Conservation (phyloP, 2,113 vertebrate genomes). For the Chrysemys picta region DNA sequence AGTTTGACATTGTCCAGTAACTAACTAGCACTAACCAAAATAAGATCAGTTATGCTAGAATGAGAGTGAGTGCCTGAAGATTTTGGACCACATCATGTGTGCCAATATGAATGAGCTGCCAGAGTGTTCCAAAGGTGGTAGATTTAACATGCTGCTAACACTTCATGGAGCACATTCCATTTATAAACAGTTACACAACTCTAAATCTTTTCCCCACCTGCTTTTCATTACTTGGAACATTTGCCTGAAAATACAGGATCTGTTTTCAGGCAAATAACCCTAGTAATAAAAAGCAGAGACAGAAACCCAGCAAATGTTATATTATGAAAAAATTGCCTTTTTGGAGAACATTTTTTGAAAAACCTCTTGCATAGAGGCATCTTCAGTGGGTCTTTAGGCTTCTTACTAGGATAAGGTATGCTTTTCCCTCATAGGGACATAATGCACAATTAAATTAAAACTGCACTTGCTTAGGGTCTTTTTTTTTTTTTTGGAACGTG, state of each 20-base stretch:
- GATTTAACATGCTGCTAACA: not conserved
- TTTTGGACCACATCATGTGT: rapidly evolving
- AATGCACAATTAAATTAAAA: not conserved
- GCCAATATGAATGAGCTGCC: not conserved
- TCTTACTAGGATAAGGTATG: not conserved
- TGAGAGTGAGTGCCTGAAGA: not conserved
- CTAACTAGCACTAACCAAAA: not conserved
- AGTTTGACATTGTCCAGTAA: not conserved
- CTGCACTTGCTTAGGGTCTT: not conserved
- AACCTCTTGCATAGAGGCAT: not conserved
- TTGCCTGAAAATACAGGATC: not conserved
- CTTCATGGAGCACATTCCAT: not conserved
- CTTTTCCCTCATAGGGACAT: not conserved
- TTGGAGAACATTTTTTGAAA: not conserved
- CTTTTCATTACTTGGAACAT: not conserved
- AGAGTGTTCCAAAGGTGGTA: not conserved
- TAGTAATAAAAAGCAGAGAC: not conserved
- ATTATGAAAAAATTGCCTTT: not conserved
- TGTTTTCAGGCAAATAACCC: not conserved
- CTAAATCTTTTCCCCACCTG: not conserved
- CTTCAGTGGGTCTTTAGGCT: not conserved
- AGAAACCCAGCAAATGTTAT: not conserved
- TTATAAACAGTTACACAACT: not conserved
- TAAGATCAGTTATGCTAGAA: not conserved
- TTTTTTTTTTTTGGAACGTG: not conserved